Evolutionary conservation across 2,113 vertebrate genomes (phyloP).

Genomic region (Muntiacus muntjak): DNA sequence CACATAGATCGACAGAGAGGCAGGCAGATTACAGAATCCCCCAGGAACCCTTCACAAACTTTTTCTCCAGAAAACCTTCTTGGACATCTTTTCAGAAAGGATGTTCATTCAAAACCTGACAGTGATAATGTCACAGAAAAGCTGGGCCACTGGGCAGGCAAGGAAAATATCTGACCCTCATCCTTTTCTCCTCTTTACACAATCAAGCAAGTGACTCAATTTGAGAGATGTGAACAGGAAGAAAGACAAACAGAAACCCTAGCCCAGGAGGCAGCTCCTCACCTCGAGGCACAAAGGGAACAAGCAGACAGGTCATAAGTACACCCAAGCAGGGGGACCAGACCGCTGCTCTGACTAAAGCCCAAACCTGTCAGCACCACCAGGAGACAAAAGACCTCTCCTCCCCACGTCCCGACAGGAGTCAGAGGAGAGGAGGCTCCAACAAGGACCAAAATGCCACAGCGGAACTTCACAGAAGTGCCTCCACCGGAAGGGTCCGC

Average conservation of each 20-base stretch:
- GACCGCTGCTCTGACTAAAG: background rate
- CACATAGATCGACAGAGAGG: background rate
- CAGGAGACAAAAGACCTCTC: constrained; percentile 8
- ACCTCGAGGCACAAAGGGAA: background rate
- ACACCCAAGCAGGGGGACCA: background rate
- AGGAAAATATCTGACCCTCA: background rate
- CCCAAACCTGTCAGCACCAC: background rate
- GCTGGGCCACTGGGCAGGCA: background rate
- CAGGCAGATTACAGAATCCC: background rate
- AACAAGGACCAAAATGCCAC: background rate
- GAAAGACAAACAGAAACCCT: background rate
- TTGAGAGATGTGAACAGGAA: background rate
- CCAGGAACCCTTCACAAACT: background rate
- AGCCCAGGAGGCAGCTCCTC: background rate
- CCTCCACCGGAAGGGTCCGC: background rate
- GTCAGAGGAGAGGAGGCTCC: background rate
- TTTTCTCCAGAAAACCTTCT: background rate
- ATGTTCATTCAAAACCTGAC: background rate
- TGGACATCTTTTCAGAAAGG: background rate
- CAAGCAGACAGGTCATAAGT: background rate
- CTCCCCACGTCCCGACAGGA: background rate
- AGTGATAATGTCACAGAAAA: background rate
- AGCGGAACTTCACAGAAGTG: background rate
- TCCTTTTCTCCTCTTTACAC: background rate
- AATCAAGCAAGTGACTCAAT: background rate